Evolutionary conservation across 2,797 vertebrate species (phyloP), one percentile per base, ranked within the genome.

Genomic region (Acipenser ruthenus): DNA sequence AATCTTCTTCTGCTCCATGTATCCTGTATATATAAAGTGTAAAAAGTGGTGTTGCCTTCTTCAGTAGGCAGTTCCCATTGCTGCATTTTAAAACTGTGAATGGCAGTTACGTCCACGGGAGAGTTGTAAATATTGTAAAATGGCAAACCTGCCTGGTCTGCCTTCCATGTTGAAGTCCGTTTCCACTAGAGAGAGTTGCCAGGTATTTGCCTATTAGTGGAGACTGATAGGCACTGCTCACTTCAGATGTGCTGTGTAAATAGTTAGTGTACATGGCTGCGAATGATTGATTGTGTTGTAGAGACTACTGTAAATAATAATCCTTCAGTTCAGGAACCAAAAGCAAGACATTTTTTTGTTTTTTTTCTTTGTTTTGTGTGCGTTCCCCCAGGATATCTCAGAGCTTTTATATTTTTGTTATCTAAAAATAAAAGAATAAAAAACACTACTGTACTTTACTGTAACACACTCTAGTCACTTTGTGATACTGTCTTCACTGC

Each of bases 321-420:
- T 74, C 47, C 69, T 69, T 75, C 65, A 65, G 66, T 73, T 69
- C 52, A 64, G 76, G 73, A 83, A 83, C 74, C 82, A 84, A 86
- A 87, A 84, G 77, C 76, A 80, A 78, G 84, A 77, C 80, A 74
- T 78, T 53, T 53, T 37, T 37, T 37, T 37, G 2, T 37, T 37
- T 37, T 37, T 37, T 37, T 6, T 37, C 5, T 55, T 55, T 55
- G 9, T 55, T 55, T 55, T 55, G 9, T 55, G 72, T 60, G 69
- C 50, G 64, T 78, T 72, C 83, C 80, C 83, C 82, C 84, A 77
- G 83, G 76, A 79, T 82, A 78, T 86, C 78, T 86, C 78, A 86
- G 87, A 90, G 83, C 80, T 88, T 90, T 80, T 91, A 37, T 37
- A 90, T 90, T 90, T 90, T 91, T 91, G 87, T 89, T 90, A 89